A percentile compares a stretch with the other conserved stretches of the same genome.
phyloP scores from a whole-genome alignment of 2,113 vertebrate species.

The Cheilinus undulatus region DNA sequence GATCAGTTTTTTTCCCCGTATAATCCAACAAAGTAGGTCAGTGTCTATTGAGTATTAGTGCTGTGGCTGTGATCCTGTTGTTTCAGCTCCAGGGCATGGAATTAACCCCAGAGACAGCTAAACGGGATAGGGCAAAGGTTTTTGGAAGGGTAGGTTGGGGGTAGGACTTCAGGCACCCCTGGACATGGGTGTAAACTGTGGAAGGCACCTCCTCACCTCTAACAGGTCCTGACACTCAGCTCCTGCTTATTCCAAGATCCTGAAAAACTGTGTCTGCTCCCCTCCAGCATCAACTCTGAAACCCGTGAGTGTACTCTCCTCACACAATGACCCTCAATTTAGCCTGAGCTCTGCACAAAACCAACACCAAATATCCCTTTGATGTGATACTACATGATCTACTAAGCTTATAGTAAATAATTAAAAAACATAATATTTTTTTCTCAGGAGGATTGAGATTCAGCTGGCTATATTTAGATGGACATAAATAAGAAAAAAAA shows the following conservation, averaged over 20 bases:
- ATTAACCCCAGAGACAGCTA: constrained; percentile 82
- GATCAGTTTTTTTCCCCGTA: constrained; percentile 77
- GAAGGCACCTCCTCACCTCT: constrained; percentile 61
- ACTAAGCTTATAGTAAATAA: background rate
- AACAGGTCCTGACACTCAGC: constrained; percentile 70
- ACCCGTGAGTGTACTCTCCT: constrained; percentile 47
- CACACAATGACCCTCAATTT: constrained; percentile 25
- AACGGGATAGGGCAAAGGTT: constrained; percentile 82
- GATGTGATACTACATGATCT: background rate
- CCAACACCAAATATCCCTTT: background rate
- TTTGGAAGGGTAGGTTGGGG: constrained; percentile 70
- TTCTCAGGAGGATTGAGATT: too few relatives aligned
- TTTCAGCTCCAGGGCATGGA: constrained; percentile 84
- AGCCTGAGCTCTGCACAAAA: background rate
- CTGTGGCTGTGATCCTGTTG: constrained; percentile 85
- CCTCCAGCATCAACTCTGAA: constrained; percentile 51
- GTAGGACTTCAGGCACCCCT: constrained; percentile 58
- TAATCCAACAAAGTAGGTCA: constrained; percentile 87
- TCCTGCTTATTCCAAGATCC: constrained; percentile 53
- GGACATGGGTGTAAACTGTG: constrained; percentile 67
- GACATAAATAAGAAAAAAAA: too few relatives aligned
- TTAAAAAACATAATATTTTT: too few relatives aligned
- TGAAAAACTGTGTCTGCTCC: constrained; percentile 38
- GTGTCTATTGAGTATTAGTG: constrained; percentile 86
- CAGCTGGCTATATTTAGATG: too few relatives aligned